A percentile compares a stretch with the other conserved stretches of the same genome.
Conservation (phyloP, 2,888 invertebrate genomes). For the Tholera decimalis region DNA sequence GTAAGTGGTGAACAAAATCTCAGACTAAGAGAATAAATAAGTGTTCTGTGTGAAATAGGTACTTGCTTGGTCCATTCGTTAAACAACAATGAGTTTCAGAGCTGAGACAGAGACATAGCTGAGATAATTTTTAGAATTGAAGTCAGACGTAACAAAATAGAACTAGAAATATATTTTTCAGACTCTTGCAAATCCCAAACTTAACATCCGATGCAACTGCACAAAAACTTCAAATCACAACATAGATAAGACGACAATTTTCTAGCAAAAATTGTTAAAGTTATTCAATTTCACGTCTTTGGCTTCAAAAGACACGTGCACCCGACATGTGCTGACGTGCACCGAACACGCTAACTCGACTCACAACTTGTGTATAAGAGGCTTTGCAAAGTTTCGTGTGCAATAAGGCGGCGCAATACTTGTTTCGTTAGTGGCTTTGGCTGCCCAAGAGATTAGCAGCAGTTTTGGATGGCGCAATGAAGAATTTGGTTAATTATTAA, state of each 20-base stretch:
- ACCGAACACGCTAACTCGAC: constrained; percentile 51
- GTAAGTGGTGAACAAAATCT: too few relatives aligned
- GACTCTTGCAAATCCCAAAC: background rate
- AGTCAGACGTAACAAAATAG: background rate
- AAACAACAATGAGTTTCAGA: too few relatives aligned
- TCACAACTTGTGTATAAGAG: constrained; percentile 42
- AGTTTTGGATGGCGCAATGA: constrained; percentile 3
- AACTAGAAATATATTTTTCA: background rate
- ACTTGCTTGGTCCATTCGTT: too few relatives aligned
- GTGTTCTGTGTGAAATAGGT: too few relatives aligned
- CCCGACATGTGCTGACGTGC: constrained; percentile 49
- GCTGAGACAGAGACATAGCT: background rate
- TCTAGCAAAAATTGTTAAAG: constrained; percentile 48
- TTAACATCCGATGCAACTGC: background rate
- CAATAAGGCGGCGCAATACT: constrained; percentile 37
- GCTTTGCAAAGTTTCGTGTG: constrained; percentile 57
- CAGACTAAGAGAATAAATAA: too few relatives aligned
- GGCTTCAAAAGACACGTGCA: constrained; percentile 52
- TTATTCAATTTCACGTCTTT: constrained; percentile 56
- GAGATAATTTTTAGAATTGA: background rate
- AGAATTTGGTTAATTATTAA: background rate
- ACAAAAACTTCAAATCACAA: constrained; percentile 23
- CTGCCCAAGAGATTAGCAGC: constrained; percentile 27
- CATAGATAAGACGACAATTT: constrained; percentile 33
- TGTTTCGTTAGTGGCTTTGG: constrained; percentile 37